Base-by-base conservation (phyloP, 2,888 invertebrate genomes). In the Drosophila seclusa region DNA sequence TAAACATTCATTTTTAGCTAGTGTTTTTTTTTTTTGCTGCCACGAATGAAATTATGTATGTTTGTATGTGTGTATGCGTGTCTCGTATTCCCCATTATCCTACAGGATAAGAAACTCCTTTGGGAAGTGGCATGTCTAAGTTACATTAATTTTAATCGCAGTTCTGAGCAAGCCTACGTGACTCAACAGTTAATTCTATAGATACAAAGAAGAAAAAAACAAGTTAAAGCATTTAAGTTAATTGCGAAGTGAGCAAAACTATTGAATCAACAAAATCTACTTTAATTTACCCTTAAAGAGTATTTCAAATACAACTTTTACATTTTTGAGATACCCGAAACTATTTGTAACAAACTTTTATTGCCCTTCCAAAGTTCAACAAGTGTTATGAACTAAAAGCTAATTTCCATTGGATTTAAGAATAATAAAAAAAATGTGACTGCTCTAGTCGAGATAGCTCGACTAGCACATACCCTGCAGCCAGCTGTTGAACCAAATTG, bases 121-220 rank as follows among this genome's bases (percentile, higher is more conserved):
- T 53, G 7, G 2, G 24, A 71, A 54, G 36, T 63, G 16, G 80
- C 80, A 66, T 77, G 77, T 24, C 31, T 49, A 55, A 53, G 13
- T 18, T 7, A 36, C 34, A 70, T 77, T 76, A 31, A 45, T 48
- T 54, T 27, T 38, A 34, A 40, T 55, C 27, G 36, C n/a, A 16
- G 24, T 59, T 54, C 4, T 5, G 32, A 40, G 58, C 21, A 68
- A 52, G 21, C 5, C 16, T 42, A 32, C 18, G 27, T 53, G 65
- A 53, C 42, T 62, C 42, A 60, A 42, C n/a, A 31, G 5, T 36
- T n/a, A 11, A 36, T 10, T 8, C 42, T 21, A 21, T 2, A 13
- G 11, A 42, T 21, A 2, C 10, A 52, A 31, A 10, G 0, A 29
- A 4, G 7, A 18, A 24, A 40, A n/a, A 24, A 40, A 27, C 2